Evolutionary conservation across 1,140 invertebrate species (phyloP).

Genomic region (Bombus breviceps): DNA sequence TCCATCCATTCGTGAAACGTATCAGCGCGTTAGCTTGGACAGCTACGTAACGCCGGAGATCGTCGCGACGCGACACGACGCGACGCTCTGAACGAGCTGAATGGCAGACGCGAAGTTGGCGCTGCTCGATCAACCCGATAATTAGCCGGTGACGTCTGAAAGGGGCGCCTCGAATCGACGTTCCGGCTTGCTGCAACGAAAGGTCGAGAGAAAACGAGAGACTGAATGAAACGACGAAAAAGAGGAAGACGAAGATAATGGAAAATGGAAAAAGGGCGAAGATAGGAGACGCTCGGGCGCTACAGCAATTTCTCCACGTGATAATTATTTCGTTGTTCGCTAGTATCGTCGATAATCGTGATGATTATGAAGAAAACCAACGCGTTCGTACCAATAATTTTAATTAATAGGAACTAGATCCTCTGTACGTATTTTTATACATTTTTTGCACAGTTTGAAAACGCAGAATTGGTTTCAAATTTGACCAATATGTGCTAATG

Average conservation of each 20-base stretch:
- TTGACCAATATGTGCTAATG: too few relatives aligned
- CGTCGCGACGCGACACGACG: background rate
- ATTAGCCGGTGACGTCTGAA: slow-evolving; percentile 53
- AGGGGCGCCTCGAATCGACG: slow-evolving; percentile 5
- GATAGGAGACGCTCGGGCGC: background rate
- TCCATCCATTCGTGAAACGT: background rate
- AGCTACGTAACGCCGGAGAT: background rate
- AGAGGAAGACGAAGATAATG: background rate
- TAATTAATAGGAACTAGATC: too few relatives aligned
- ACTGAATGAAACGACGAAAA: too few relatives aligned
- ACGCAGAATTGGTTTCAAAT: too few relatives aligned
- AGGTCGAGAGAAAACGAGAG: background rate
- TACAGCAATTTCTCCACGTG: slow-evolving; percentile 17
- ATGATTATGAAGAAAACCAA: too few relatives aligned
- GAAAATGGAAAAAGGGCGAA: too few relatives aligned
- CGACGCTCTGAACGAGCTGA: background rate
- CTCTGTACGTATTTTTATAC: too few relatives aligned
- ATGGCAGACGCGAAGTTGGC: slow-evolving; percentile 28
- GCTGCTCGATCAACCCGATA: slow-evolving; percentile 47
- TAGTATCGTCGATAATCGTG: background rate
- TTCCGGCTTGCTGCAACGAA: too few relatives aligned
- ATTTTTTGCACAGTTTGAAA: too few relatives aligned
- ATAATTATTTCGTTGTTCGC: slow-evolving; percentile 19
- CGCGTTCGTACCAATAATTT: too few relatives aligned
- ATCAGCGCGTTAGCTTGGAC: background rate